These are phyloP conservation scores for Protobothrops flavoviridis DNA, from an alignment of 2,113 vertebrate species.

Conservation along the genomic window DNA sequence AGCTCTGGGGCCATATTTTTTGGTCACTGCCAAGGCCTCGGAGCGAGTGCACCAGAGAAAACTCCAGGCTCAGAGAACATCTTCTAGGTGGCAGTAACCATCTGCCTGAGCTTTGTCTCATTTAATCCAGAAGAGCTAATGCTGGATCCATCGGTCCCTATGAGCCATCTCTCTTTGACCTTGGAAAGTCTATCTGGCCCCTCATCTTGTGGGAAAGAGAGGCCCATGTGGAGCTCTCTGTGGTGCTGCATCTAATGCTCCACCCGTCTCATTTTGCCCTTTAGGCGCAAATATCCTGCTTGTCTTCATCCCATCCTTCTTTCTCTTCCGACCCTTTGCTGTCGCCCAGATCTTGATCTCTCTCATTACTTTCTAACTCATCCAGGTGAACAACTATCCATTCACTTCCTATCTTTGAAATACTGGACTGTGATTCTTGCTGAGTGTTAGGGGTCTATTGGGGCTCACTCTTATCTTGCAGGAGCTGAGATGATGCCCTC, in stretches of 20 bases:
- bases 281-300: too few species aligned
- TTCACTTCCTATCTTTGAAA: neutral
- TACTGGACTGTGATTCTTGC: neutral
- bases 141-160: neutral
- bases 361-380: neutral
- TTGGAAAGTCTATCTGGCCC: neutral
- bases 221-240: neutral
- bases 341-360: neutral
- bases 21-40: neutral
- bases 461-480: neutral
- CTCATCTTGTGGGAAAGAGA: neutral
- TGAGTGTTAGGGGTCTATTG: neutral
- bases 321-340: neutral
- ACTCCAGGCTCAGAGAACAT: neutral
- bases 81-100: neutral
- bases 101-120: neutral
- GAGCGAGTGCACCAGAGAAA: neutral
- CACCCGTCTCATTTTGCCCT: neutral
- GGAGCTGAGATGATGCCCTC: neutral
- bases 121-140: neutral
- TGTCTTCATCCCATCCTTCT: neutral
- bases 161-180: neutral
- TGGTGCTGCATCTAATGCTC: neutral
- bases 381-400: neutral
- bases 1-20: neutral